phyloP scores from a whole-genome alignment of 1,140 invertebrate genomes.

The Orius insidiosus region DNA sequence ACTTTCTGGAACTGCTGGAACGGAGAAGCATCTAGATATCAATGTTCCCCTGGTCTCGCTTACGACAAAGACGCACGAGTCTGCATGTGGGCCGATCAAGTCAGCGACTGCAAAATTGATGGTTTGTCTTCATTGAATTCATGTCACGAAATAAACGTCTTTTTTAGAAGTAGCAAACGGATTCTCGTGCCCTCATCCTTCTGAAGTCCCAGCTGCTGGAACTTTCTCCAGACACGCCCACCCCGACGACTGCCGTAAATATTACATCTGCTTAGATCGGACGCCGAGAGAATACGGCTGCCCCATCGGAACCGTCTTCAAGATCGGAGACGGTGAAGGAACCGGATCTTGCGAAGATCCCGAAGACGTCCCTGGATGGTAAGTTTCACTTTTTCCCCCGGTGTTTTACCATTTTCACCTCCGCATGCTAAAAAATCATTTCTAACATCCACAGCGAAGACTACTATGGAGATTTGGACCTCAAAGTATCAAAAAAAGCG shows the following conservation, averaged over 20 bases:
- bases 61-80: conserved; percentile 83
- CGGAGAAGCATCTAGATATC: conserved; percentile 79
- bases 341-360: conserved; percentile 84
- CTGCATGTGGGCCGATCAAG: conserved; percentile 89
- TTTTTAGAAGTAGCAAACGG: conserved; percentile 69
- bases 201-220: conserved; percentile 56
- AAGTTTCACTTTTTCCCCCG: conserved; percentile 32
- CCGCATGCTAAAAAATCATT: too few species aligned
- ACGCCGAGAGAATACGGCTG: conserved; percentile 84
- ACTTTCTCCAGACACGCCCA: conserved; percentile 88
- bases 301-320: conserved; percentile 89
- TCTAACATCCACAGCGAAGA: conserved; percentile 54
- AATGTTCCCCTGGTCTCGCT: conserved; percentile 83
- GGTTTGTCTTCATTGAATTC: too few species aligned
- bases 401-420: conserved; percentile 4
- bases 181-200: conserved; percentile 68
- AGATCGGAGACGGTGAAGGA: conserved; percentile 74
- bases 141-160: neutral
- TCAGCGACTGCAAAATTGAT: conserved; percentile 74
- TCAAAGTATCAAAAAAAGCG: conserved; percentile 85
- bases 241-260: conserved; percentile 86
- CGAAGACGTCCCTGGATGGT: conserved; percentile 88
- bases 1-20: conserved; percentile 96
- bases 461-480: conserved; percentile 86
- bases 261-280: conserved; percentile 83